Percentiles rank a stretch among this genome's conserved stretches.
Evolutionary conservation across 2,113 vertebrate genomes (phyloP).

Genomic region (Gymnogyps californianus): DNA sequence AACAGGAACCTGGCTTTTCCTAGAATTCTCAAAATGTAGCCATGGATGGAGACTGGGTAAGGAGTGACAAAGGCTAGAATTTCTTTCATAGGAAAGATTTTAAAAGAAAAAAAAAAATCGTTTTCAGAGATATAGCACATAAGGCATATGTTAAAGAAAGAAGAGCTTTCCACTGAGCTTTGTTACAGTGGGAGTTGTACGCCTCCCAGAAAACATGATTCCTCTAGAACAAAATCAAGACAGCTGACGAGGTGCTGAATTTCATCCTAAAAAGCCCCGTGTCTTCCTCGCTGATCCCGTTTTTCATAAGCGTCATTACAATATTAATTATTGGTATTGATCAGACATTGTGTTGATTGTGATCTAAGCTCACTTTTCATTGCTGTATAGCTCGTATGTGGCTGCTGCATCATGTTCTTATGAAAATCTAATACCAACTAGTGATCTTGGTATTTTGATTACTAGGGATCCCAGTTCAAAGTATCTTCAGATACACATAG

Average conservation of each 20-base stretch:
- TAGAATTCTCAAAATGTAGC: not conserved
- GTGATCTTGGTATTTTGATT: not conserved
- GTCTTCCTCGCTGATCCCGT: fast-evolving
- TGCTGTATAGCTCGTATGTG: not conserved
- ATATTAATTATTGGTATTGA: not conserved
- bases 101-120: not conserved
- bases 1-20: not conserved
- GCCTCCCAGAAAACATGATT: not conserved
- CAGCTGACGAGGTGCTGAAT: not conserved
- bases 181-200: not conserved
- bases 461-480: not conserved
- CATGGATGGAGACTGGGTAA: not conserved
- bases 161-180: not conserved
- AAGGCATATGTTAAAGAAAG: not conserved
- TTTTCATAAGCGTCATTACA: not conserved
- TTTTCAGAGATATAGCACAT: not conserved
- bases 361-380: not conserved
- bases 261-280: not conserved
- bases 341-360: not conserved
- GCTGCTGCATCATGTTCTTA: not conserved
- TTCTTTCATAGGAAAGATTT: not conserved
- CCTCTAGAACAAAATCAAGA: not conserved
- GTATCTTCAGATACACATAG: no score
- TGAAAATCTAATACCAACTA: not conserved
- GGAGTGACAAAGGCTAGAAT: not conserved